These are phyloP conservation scores for Periophthalmodon schlosseri DNA, from an alignment of 2,113 vertebrate species.

Conservation along the genomic window DNA sequence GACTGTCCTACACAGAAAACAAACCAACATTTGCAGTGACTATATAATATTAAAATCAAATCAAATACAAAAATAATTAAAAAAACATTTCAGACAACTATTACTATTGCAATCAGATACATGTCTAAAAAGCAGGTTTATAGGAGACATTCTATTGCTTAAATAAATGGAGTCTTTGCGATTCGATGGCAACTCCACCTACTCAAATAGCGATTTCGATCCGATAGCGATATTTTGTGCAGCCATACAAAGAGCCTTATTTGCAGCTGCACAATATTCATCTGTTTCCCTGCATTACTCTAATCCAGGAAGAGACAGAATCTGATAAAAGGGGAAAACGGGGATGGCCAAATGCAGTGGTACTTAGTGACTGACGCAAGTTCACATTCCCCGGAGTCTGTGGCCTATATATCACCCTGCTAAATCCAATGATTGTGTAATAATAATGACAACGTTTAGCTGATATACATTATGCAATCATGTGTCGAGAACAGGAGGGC, in stretches of 20 bases:
- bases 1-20: slow-evolving; percentile 17
- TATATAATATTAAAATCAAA: neutral
- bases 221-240: too few relatives aligned
- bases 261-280: slow-evolving; percentile 18
- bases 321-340: slow-evolving; percentile 39
- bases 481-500: neutral
- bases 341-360: slow-evolving; percentile 12
- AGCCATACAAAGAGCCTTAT: slow-evolving; percentile 3
- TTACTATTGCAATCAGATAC: too few relatives aligned
- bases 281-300: slow-evolving; percentile 28
- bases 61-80: neutral
- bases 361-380: slow-evolving; percentile 27
- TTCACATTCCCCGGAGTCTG: slow-evolving; percentile 18
- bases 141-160: too few relatives aligned
- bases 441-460: slow-evolving; percentile 57
- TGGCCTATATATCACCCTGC: slow-evolving; percentile 46
- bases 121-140: too few relatives aligned
- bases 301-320: slow-evolving; percentile 1
- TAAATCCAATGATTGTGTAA: slow-evolving; percentile 58
- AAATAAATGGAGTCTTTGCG: too few relatives aligned
- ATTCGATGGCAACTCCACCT: too few relatives aligned
- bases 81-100: slow-evolving; percentile 8
- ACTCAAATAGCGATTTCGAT: too few relatives aligned
- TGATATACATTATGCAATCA: slow-evolving; percentile 50
- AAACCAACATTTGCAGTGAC: neutral